A percentile compares a stretch with the other conserved stretches of the same genome.
These are phyloP conservation scores for Dendroctonus valens DNA, from an alignment of 1,140 invertebrate genomes.

Conservation along the genomic window DNA sequence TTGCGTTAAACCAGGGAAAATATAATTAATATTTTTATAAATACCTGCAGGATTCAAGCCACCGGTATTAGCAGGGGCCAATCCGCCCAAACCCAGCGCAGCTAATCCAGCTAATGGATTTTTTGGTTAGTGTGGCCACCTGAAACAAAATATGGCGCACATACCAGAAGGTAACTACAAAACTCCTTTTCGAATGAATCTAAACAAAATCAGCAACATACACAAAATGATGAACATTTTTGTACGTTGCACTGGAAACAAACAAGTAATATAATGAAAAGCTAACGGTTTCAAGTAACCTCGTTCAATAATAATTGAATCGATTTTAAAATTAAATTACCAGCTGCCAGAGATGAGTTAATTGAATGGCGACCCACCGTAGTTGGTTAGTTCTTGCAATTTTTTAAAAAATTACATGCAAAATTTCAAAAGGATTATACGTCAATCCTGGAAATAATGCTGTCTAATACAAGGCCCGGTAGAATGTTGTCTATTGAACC, in stretches of 20 bases:
- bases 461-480: no score
- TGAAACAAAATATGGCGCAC: constrained; percentile 54
- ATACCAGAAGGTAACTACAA: constrained; percentile 10
- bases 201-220: not conserved
- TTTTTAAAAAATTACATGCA: no score
- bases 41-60: constrained; percentile 85
- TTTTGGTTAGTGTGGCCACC: constrained; percentile 79
- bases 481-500: no score
- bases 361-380: constrained; percentile 4
- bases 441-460: no score
- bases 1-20: no score
- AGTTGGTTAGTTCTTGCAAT: not conserved
- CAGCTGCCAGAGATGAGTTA: constrained; percentile 4
- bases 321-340: no score
- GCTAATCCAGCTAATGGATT: constrained; percentile 83
- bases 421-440: no score
- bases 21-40: constrained; percentile 1
- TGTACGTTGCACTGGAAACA: not conserved
- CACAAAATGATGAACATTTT: not conserved
- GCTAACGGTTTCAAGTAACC: no score
- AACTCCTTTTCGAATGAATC: not conserved
- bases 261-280: not conserved
- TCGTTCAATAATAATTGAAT: no score
- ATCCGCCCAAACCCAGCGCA: constrained; percentile 78
- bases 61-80: constrained; percentile 76